Base-by-base conservation (phyloP, 2,888 invertebrate genomes). In the Oscheius sp. region DNA sequence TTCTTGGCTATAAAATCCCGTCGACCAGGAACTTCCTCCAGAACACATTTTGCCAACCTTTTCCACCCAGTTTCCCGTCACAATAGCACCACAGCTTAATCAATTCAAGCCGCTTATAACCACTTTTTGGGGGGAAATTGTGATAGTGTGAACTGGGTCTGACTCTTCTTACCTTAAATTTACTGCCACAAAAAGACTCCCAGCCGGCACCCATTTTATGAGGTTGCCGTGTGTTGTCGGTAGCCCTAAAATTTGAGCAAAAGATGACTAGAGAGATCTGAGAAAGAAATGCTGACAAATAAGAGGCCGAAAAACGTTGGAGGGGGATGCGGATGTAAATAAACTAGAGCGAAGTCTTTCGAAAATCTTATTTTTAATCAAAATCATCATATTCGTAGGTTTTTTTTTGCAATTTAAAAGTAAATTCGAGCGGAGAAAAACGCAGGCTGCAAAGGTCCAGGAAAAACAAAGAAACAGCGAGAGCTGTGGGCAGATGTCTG, bases 131-230 rank as follows among this genome's bases (percentile, higher is more conserved):
- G 18, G 49, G 13, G 29, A 18, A 43, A n/a, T n/a, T n/a, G 61
- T 27, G 58, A 29, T 35, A 58, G 58, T 35, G 56, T 7, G 21
- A 49, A 35, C 35, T 9, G 35, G 35, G 35, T 35, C 35, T 35
- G 35, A 6, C 49, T 49, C 53, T 16, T 46, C 70, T 49, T 27
- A 70, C 70, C 70, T 18, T 23, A 21, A 70, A 59, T 27, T 70
- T 70, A 29, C 59, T 52, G 46, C 70, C 70, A 35, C 70, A 70
- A 49, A 70, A 70, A n/a, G 58, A 43, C 58, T 56, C 55, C 69
- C 69, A 69, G 69, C 35, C 35, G 53, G 43, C 35, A 56, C 69
- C 69, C 69, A 69, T 69, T 16, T 45, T 45, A 16, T 12, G 45
- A 16, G 9, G 45, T 12, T 3, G 49, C 21, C 21, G 6, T 18